Conservation (phyloP, 1,140 invertebrate genomes). For the Ruditapes philippinarum region DNA sequence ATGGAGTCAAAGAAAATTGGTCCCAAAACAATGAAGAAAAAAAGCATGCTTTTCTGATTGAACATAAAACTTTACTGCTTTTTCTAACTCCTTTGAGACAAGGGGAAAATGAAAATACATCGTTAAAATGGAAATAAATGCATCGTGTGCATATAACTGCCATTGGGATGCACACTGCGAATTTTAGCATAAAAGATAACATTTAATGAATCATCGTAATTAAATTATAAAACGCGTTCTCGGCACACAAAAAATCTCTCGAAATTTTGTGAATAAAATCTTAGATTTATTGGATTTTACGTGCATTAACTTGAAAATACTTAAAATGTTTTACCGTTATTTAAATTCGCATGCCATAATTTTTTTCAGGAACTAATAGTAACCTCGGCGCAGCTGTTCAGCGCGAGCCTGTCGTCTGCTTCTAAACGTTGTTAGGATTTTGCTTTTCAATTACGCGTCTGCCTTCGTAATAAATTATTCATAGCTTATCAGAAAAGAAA, state of each 20-base stretch:
- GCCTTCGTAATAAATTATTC: slow-evolving; percentile 7
- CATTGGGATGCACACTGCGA: not conserved
- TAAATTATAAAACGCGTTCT: not conserved
- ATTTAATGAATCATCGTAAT: not conserved
- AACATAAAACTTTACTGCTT: not conserved
- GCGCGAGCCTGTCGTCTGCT: not conserved
- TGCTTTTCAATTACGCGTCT: slow-evolving; percentile 14
- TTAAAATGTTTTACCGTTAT: not conserved
- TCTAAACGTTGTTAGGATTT: slow-evolving; percentile 5
- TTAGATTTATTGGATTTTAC: not conserved
- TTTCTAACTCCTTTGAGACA: not conserved
- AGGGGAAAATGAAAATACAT: not conserved
- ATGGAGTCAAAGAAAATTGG: too few relatives aligned
- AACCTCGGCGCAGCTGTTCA: not conserved
- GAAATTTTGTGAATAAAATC: not conserved
- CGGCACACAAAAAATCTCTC: not conserved
- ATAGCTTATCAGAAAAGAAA: too few relatives aligned
- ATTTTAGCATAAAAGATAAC: not conserved
- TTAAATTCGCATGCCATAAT: not conserved
- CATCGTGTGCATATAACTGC: not conserved
- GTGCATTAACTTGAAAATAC: not conserved
- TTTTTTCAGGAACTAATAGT: not conserved
- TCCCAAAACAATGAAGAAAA: too few relatives aligned
- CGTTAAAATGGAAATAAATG: not conserved
- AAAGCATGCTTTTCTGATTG: slow-evolving; percentile 5